Evolutionary conservation across 2,888 invertebrate genomes (phyloP).

Genomic region (Anoncus sp.): DNA sequence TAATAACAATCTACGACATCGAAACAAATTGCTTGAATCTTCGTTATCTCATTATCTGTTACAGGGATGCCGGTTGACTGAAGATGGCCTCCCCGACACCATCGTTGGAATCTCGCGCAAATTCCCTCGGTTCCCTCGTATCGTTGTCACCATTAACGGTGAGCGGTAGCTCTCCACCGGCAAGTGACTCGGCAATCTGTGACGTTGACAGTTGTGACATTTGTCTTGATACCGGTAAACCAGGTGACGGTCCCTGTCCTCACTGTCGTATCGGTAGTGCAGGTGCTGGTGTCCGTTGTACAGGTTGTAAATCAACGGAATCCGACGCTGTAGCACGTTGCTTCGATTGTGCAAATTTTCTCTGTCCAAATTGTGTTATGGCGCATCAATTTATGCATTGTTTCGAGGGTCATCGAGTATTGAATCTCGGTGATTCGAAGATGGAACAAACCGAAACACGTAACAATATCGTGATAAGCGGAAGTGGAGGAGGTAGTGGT

Average conservation of each 20-base stretch:
- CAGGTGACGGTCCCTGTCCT: conserved; percentile 80
- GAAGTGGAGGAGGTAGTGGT: conserved; percentile 40
- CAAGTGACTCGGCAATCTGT: conserved; percentile 93
- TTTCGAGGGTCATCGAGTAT: conserved; percentile 97
- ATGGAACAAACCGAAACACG: conserved; percentile 83
- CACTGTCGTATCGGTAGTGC: conserved; percentile 84
- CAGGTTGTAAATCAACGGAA: conserved; percentile 98
- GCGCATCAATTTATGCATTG: conserved; percentile 99
- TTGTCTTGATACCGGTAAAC: conserved; percentile 80
- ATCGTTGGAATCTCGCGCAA: conserved; percentile 96
- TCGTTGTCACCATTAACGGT: conserved; percentile 91
- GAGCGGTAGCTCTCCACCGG: conserved; percentile 94
- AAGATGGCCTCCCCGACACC: conserved; percentile 97
- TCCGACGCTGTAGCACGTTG: conserved; percentile 98
- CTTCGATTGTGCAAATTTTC: conserved; percentile 97
- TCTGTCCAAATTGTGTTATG: conserved; percentile 99
- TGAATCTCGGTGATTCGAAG: conserved; percentile 88
- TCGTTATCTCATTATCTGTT: conserved; percentile 83
- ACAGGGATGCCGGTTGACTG: conserved; percentile 94
- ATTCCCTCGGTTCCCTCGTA: conserved; percentile 93
- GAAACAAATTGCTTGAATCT: neutral
- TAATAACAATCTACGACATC: no score
- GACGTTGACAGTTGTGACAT: conserved; percentile 84
- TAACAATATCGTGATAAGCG: conserved; percentile 64
- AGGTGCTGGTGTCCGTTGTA: conserved; percentile 90